Evolutionary conservation across 1,140 invertebrate species (phyloP).

Genomic region (Argopecten irradians): DNA sequence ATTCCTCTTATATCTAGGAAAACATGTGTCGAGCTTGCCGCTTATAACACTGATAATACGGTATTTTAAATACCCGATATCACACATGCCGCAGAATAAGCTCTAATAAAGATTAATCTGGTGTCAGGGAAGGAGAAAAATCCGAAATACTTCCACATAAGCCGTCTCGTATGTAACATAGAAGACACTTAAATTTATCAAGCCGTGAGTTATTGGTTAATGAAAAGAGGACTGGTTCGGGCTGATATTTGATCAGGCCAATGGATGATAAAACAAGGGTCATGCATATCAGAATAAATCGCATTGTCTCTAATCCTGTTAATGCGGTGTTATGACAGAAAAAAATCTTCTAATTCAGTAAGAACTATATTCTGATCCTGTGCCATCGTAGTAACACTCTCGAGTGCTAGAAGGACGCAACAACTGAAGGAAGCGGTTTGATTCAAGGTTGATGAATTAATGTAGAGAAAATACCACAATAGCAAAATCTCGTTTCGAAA

Average conservation of each 20-base stretch:
- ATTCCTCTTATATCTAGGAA: constrained; percentile 2
- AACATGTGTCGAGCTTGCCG: not conserved
- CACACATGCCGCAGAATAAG: not conserved
- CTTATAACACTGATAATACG: not conserved
- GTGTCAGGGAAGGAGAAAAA: not conserved
- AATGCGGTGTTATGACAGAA: not conserved
- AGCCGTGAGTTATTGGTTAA: constrained; percentile 17
- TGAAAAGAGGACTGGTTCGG: not conserved
- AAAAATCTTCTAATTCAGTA: not conserved
- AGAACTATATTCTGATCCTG: too few relatives aligned
- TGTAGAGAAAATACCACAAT: too few relatives aligned
- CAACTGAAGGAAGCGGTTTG: too few relatives aligned
- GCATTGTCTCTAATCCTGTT: not conserved
- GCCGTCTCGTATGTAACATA: not conserved
- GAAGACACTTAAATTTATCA: constrained; percentile 13
- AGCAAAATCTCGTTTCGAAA: too few relatives aligned
- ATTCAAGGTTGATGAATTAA: too few relatives aligned
- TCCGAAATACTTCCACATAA: not conserved
- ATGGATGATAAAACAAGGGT: not conserved
- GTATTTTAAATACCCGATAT: not conserved
- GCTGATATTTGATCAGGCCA: not conserved
- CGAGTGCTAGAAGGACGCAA: too few relatives aligned
- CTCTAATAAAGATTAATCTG: constrained; percentile 11
- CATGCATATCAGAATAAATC: constrained; percentile 6
- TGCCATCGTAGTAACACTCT: too few relatives aligned